These are phyloP conservation scores for Apostichopus parvimensis DNA, from an alignment of 35 echinoderm and acorn worm genomes.

Conservation along the genomic window DNA sequence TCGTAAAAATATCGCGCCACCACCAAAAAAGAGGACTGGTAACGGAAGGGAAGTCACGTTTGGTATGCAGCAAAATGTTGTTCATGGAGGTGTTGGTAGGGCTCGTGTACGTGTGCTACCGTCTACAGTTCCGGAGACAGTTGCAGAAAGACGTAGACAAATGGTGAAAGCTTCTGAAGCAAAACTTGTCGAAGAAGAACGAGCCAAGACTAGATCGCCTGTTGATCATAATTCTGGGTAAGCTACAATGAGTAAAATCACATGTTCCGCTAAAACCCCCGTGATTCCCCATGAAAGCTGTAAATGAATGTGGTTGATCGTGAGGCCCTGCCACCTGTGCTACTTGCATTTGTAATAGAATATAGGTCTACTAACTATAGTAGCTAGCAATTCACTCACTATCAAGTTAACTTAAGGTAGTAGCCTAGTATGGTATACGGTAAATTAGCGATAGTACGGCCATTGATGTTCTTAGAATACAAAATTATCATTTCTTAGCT, in stretches of 20 bases:
- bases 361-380: too few species aligned
- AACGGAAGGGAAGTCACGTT: background rate
- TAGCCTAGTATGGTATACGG: too few species aligned
- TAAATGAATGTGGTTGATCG: too few species aligned
- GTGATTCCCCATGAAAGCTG: too few species aligned
- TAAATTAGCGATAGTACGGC: too few species aligned
- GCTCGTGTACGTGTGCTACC: conserved; percentile 58
- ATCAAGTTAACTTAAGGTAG: too few species aligned
- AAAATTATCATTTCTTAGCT: too few species aligned
- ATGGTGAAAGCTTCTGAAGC: conserved; percentile 43
- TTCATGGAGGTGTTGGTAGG: conserved; percentile 45
- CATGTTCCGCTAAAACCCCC: too few species aligned
- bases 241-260: background rate
- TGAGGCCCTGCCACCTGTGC: too few species aligned
- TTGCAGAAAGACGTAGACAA: conserved; percentile 48
- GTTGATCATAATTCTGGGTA: conserved; percentile 21
- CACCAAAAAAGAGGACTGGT: conserved; percentile 13
- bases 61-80: background rate
- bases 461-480: too few species aligned
- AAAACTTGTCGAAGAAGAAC: conserved; percentile 46
- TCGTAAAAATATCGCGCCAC: conserved; percentile 20
- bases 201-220: background rate
- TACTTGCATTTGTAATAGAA: too few species aligned
- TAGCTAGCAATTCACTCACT: too few species aligned
- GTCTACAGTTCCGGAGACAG: conserved; percentile 45